A percentile compares a stretch with the other conserved stretches of the same genome.
These are phyloP conservation scores for Tipula lateralis DNA, from an alignment of 2,888 invertebrate species.

Conservation along the genomic window DNA sequence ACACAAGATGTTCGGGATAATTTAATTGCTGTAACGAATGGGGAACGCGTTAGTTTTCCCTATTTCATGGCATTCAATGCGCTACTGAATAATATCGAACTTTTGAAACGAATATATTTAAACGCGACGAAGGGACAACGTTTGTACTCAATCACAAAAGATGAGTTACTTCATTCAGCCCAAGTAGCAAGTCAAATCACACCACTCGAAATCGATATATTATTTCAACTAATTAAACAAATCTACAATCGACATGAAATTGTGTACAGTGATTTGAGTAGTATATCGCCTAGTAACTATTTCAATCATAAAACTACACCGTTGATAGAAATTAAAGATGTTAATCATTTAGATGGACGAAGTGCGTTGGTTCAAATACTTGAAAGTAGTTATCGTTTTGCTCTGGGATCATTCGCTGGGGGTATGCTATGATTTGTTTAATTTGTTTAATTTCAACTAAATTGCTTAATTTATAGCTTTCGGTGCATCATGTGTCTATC, in stretches of 20 bases:
- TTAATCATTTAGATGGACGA: constrained; percentile 85
- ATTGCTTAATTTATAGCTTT: constrained; percentile 59
- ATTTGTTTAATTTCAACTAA: constrained; percentile 29
- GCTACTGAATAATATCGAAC: constrained; percentile 95
- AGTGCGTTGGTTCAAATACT: constrained; percentile 79
- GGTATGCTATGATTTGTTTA: constrained; percentile 57
- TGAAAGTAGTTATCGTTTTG: constrained; percentile 90
- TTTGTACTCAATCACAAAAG: constrained; percentile 84
- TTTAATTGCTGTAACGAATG: constrained; percentile 77
- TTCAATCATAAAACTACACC: constrained; percentile 86
- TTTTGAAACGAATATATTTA: constrained; percentile 91
- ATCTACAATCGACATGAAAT: constrained; percentile 84
- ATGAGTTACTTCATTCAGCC: constrained; percentile 94
- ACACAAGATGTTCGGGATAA: constrained; percentile 89
- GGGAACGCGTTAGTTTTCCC: constrained; percentile 89
- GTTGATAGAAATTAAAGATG: constrained; percentile 84
- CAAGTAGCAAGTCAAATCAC: constrained; percentile 98
- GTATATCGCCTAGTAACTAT: constrained; percentile 91
- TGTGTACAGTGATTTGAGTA: constrained; percentile 82
- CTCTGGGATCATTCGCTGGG: constrained; percentile 87
- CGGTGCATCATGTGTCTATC: constrained; percentile 97
- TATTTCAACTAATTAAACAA: constrained; percentile 85
- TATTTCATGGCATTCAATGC: constrained; percentile 99
- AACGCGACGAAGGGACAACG: constrained; percentile 83
- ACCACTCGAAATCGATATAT: constrained; percentile 92